phyloP scores from a whole-genome alignment of 2,797 vertebrate genomes.

The Eutrigla gurnardus region DNA sequence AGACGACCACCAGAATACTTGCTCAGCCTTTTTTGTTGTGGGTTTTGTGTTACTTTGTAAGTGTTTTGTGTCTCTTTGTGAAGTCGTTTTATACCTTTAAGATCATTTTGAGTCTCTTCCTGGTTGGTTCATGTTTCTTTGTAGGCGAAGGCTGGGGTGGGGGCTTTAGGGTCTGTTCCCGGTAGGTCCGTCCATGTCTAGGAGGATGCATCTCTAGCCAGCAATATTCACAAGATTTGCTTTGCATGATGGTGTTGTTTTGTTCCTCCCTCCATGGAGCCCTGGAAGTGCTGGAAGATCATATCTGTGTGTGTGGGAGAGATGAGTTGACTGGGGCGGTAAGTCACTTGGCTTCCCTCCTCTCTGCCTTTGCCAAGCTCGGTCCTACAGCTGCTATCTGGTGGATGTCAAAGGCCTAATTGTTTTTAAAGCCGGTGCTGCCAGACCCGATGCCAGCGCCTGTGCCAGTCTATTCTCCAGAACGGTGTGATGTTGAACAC shows the following conservation, averaged over 20 bases:
- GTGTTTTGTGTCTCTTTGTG: background rate
- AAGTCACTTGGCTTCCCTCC: constrained; percentile 37
- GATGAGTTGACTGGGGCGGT: constrained; percentile 8
- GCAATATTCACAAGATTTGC: too few species aligned
- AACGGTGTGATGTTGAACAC: constrained; percentile 57
- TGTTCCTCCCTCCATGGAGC: background rate
- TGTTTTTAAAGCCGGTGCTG: constrained; percentile 54
- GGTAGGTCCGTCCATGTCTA: too few species aligned
- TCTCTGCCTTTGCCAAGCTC: constrained; percentile 29
- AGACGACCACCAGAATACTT: too few species aligned
- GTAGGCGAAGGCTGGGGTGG: too few species aligned
- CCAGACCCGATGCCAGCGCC: constrained; percentile 52
- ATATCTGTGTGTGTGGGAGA: background rate
- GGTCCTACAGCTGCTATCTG: constrained; percentile 53
- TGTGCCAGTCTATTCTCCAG: constrained; percentile 55
- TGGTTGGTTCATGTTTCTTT: too few species aligned
- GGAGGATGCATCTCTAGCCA: too few species aligned
- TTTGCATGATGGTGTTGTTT: background rate
- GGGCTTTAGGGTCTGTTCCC: too few species aligned
- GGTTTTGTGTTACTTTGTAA: too few species aligned
- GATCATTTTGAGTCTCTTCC: too few species aligned
- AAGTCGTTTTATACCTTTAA: background rate
- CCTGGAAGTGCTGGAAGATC: background rate
- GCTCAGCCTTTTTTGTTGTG: too few species aligned
- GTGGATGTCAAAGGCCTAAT: constrained; percentile 71